Evolutionary conservation across 2,888 invertebrate genomes (phyloP), one percentile per base, ranked within the genome.

Genomic region (Trissolcus japonicus): DNA sequence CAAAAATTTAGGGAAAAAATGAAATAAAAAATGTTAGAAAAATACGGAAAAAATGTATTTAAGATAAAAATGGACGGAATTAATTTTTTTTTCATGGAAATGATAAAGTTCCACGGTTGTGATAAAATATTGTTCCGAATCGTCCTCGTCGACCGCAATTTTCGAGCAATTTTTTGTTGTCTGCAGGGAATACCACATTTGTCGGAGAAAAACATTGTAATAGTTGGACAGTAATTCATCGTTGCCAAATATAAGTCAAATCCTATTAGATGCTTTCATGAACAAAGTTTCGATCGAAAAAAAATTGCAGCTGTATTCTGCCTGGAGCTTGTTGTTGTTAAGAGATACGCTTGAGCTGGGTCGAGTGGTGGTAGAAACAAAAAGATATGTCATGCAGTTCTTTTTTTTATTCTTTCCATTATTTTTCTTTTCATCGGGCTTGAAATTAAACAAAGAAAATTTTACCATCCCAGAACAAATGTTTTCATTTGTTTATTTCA

Each of bases 191-290:
- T 53, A 63, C 9, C 35, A 35, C 69, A 50, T 62, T 62, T 17
- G 71, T 17, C 59, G 41, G 50, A 61, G 46, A 61, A 76, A 76
- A 76, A 71, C 71, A 61, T 59, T 66, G 61, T 66, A 60, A 61
- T 51, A 51, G 75, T 56, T 50, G 19, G 2, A 13, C 66, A 17
- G 69, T 65, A 76, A 76, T 71, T 76, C 65, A 61, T 76, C 65
- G 65, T 61, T 61, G 69, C 76, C 65, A 71, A 76, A 71, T 76
- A 63, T 71, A 71, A 66, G 66, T 76, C 69, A 69, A 76, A 76
- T 43, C 60, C 69, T 59, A 69, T 76, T 76, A 76, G 41, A 55
- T 35, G 50, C 16, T 63, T 54, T 59, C 69, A 46, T 40, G 17
- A 67, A 67, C 16, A 46, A 35, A 35, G 35, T 16, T 16, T 46